Conservation (phyloP, 2,797 vertebrate genomes). For the Sitta carolinensis region DNA sequence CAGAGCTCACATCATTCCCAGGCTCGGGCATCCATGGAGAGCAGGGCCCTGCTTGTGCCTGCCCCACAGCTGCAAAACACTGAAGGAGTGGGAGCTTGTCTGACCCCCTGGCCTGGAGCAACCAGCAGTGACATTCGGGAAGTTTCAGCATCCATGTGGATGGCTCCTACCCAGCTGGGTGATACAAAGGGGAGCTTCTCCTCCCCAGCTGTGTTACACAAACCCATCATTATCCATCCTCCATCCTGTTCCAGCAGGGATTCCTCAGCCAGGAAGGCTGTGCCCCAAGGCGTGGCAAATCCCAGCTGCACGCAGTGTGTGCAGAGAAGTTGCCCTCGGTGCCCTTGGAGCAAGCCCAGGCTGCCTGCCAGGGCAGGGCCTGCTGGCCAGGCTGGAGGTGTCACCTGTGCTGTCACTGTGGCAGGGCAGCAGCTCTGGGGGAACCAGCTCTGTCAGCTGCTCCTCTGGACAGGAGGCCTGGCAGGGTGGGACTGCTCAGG, state of each 20-base stretch:
- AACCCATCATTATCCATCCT: background rate
- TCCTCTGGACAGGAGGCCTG: background rate
- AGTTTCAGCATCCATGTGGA: background rate
- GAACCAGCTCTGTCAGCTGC: background rate
- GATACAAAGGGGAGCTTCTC: background rate
- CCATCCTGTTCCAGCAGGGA: background rate
- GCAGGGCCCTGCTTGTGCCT: background rate
- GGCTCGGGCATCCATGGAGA: rapidly evolving
- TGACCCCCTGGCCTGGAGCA: background rate
- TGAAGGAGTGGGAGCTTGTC: background rate
- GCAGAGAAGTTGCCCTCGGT: background rate
- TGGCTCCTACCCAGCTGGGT: background rate
- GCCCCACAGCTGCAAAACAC: background rate
- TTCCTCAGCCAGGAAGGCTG: background rate
- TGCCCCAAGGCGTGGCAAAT: background rate
- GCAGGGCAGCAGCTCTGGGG: background rate
- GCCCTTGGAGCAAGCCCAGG: background rate
- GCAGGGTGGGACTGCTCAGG: background rate
- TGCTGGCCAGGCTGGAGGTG: background rate
- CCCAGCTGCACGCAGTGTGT: background rate
- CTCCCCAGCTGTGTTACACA: background rate
- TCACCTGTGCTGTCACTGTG: background rate
- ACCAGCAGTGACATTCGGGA: background rate
- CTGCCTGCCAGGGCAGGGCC: background rate
- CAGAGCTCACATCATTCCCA: background rate